Percentiles rank a stretch among this genome's conserved stretches.
phyloP scores from a whole-genome alignment of 2,797 vertebrate species.

The Hemibagrus guttatus region DNA sequence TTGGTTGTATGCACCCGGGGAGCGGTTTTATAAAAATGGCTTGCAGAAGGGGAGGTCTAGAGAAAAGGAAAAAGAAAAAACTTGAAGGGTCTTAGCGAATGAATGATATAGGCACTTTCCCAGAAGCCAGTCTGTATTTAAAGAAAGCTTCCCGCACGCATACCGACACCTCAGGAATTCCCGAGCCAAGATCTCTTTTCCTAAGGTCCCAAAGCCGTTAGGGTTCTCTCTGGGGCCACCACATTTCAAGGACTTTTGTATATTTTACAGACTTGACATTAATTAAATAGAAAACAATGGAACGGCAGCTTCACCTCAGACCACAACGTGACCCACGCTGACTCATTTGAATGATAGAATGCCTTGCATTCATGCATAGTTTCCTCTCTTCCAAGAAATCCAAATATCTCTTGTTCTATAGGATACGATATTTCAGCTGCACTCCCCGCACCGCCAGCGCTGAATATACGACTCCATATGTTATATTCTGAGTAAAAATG shows the following conservation, averaged over 20 bases:
- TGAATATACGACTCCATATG: conserved; percentile 34
- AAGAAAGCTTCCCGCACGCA: conserved; percentile 69
- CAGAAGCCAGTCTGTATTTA: conserved; percentile 74
- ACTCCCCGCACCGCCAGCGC: conserved; percentile 32
- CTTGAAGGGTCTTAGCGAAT: conserved; percentile 62
- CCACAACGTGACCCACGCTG: conserved; percentile 39
- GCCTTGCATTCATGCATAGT: conserved; percentile 42
- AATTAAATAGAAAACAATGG: conserved; percentile 57
- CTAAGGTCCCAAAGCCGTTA: conserved; percentile 59
- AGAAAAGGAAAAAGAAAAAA: conserved; percentile 47
- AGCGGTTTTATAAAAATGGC: conserved; percentile 67
- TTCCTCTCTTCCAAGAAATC: conserved; percentile 45
- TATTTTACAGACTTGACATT: conserved; percentile 52
- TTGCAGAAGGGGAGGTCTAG: conserved; percentile 64
- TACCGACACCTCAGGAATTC: conserved; percentile 60
- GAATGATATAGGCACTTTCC: conserved; percentile 78
- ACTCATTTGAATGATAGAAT: conserved; percentile 47
- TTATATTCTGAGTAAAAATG: conserved; percentile 12
- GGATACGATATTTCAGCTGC: conserved; percentile 34
- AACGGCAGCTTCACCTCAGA: conserved; percentile 34
- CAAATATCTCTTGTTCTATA: conserved; percentile 46
- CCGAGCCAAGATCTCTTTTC: conserved; percentile 60
- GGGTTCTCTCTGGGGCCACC: conserved; percentile 45
- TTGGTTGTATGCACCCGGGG: conserved; percentile 66
- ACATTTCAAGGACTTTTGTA: conserved; percentile 47